phyloP scores from a whole-genome alignment of 2,113 vertebrate genomes.

The Pseudopipra pipra region DNA sequence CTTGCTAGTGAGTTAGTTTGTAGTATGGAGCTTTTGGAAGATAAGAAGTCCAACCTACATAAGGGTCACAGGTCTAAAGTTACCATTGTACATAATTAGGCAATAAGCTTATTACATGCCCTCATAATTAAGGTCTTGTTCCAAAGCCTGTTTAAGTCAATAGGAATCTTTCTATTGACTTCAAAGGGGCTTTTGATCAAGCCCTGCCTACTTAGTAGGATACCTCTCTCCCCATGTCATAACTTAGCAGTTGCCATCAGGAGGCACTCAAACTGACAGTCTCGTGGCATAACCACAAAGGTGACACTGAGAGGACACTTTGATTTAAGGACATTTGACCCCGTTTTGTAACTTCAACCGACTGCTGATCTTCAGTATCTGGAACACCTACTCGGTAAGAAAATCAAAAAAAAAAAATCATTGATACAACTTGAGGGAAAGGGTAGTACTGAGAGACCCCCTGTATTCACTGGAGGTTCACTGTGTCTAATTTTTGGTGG shows the following conservation, averaged over 20 bases:
- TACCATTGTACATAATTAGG: background rate
- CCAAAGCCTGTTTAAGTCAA: constrained; percentile 53
- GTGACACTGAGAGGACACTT: background rate
- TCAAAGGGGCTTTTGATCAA: constrained; percentile 59
- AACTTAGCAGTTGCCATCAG: background rate
- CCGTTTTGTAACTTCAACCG: background rate
- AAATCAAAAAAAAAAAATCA: background rate
- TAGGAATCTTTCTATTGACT: constrained; percentile 39
- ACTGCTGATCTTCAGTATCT: background rate
- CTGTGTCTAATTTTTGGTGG: background rate
- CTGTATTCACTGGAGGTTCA: background rate
- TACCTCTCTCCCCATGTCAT: background rate
- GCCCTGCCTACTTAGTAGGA: background rate
- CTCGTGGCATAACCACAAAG: background rate
- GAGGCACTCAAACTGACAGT: background rate
- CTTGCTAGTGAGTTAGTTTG: background rate
- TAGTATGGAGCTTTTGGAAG: background rate
- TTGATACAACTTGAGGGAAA: background rate
- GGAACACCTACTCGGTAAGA: background rate
- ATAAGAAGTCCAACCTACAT: background rate
- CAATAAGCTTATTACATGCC: constrained; percentile 17
- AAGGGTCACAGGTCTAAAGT: constrained; percentile 20
- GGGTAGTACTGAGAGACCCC: background rate
- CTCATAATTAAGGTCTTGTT: constrained; percentile 7
- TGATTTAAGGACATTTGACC: background rate